Evolutionary conservation across 2,113 vertebrate species (phyloP).

Genomic region (Alethe castanea): DNA sequence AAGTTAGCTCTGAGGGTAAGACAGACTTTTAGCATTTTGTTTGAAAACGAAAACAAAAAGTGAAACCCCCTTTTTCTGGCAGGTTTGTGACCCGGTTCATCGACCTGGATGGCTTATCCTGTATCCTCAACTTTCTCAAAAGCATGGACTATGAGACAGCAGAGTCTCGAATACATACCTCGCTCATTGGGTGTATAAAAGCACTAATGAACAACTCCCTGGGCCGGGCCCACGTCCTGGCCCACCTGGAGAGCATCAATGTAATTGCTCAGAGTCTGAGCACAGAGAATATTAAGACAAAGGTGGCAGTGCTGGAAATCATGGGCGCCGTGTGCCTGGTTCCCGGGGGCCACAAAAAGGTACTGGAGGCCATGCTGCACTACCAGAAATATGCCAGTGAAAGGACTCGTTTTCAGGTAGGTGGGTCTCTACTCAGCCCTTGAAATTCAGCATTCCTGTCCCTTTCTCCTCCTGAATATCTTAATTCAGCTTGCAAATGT

Average conservation of each 20-base stretch:
- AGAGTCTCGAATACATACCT: slow-evolving; percentile 98
- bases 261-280: slow-evolving; percentile 98
- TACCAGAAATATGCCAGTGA: slow-evolving; percentile 96
- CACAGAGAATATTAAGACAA: slow-evolving; percentile 96
- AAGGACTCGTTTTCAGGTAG: slow-evolving; percentile 95
- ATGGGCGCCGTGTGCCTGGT: slow-evolving; percentile 98
- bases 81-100: slow-evolving; percentile 99
- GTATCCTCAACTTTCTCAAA: slow-evolving; percentile 96
- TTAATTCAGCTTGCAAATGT: not conserved
- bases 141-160: slow-evolving; percentile 99
- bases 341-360: slow-evolving; percentile 95
- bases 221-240: slow-evolving; percentile 93
- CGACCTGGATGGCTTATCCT: slow-evolving; percentile 94
- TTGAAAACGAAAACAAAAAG: not conserved
- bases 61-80: not conserved
- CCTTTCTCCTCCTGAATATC: not conserved
- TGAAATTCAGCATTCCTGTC: not conserved
- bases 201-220: slow-evolving; percentile 99
- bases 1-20: not conserved
- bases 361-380: slow-evolving; percentile 96
- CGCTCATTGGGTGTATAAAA: slow-evolving; percentile 98
- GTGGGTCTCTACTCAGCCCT: not conserved
- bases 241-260: slow-evolving; percentile 96
- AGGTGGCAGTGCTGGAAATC: slow-evolving; percentile 98
- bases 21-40: not conserved